Percentiles rank a stretch among this genome's conserved stretches.
Evolutionary conservation across 92 coral and sea anemone species (phyloP).

Genomic region (Bergia sp.): DNA sequence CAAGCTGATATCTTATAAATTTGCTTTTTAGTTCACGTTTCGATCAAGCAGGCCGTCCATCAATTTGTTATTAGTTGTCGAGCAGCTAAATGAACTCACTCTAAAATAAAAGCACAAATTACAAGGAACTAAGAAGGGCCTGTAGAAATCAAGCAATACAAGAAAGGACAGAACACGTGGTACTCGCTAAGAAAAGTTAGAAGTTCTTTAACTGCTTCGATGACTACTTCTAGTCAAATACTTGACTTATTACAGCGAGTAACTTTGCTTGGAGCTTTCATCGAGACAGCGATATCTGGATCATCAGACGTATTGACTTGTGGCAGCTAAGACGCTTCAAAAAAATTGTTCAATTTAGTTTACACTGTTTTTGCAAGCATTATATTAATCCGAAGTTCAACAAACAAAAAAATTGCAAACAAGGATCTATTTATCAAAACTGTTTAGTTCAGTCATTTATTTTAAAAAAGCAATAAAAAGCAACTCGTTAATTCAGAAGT

Average conservation of each 20-base stretch:
- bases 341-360: not conserved
- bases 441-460: not conserved
- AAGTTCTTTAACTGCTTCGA: too few relatives aligned
- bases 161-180: too few relatives aligned
- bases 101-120: too few relatives aligned
- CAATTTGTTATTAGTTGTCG: too few relatives aligned
- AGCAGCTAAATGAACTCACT: too few relatives aligned
- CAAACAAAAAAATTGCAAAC: not conserved
- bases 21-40: not conserved
- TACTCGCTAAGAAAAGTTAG: too few relatives aligned
- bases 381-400: constrained; percentile 1
- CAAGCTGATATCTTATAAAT: not conserved
- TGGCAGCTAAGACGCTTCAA: not conserved
- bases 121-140: too few relatives aligned
- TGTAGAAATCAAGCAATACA: too few relatives aligned
- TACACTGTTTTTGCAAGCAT: too few relatives aligned
- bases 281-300: not conserved
- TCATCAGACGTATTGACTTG: not conserved
- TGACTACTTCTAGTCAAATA: not conserved
- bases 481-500: too few relatives aligned
- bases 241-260: not conserved
- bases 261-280: not conserved
- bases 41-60: not conserved
- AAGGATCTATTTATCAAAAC: not conserved
- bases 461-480: not conserved